phyloP scores from a whole-genome alignment of 2,797 vertebrate species.

The Sarcophilus harrisii region DNA sequence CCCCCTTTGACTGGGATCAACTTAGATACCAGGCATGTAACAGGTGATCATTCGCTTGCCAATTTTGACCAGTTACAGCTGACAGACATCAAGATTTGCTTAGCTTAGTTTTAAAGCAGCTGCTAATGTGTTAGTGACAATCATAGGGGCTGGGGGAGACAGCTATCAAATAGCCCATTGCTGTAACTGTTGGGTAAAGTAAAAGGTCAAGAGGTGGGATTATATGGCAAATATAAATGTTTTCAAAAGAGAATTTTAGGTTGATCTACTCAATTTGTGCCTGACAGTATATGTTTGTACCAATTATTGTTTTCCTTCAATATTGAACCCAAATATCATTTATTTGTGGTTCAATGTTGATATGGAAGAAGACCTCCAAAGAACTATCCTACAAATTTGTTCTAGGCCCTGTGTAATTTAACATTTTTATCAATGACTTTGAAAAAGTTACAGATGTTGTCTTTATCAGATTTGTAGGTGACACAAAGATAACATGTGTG shows the following conservation, averaged over 20 bases:
- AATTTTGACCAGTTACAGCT: constrained; percentile 21
- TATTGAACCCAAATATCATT: neutral
- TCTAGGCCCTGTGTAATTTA: neutral
- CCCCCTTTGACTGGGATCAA: neutral
- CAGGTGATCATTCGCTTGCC: neutral
- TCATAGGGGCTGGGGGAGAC: neutral
- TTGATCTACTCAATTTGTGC: neutral
- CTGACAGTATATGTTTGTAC: neutral
- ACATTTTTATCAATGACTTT: neutral
- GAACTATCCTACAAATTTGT: neutral
- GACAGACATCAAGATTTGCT: neutral
- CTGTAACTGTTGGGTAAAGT: neutral
- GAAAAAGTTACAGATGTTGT: neutral
- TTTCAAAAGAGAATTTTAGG: neutral
- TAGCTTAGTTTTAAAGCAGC: constrained; percentile 10
- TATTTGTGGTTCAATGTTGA: neutral
- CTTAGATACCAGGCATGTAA: neutral
- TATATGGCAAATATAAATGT: neutral
- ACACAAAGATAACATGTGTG: neutral
- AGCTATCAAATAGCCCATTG: neutral
- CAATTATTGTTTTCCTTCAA: neutral
- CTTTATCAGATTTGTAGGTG: neutral
- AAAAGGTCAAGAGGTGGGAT: neutral
- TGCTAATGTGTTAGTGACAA: constrained; percentile 8
- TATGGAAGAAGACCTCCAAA: neutral